phyloP scores from a whole-genome alignment of 1,140 invertebrate species.

The Drosophila equinoxialis region DNA sequence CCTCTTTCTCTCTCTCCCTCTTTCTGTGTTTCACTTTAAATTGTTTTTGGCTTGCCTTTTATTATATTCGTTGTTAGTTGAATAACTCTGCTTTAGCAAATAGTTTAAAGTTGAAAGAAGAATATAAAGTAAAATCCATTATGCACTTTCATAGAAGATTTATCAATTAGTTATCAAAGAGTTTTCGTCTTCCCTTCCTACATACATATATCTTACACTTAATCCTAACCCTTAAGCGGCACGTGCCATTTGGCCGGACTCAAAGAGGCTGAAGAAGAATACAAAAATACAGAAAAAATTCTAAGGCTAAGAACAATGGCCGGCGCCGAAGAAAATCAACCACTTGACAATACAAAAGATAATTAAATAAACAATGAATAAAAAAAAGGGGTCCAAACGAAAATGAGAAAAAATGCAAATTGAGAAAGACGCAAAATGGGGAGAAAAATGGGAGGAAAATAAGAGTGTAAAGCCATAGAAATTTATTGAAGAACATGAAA shows the following conservation, averaged over 20 bases:
- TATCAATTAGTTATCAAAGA: constrained; percentile 72
- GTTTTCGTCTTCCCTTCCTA: constrained; percentile 10
- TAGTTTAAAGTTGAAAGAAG: constrained; percentile 51
- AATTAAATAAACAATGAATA: constrained; percentile 79
- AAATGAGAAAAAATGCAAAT: constrained; percentile 70
- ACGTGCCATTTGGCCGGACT: constrained; percentile 44
- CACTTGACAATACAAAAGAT: constrained; percentile 79
- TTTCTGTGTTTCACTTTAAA: constrained; percentile 58
- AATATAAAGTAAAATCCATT: constrained; percentile 6
- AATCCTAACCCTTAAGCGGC: constrained; percentile 53
- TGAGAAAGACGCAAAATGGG: constrained; percentile 46
- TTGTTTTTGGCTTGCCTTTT: constrained; percentile 52
- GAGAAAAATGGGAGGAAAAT: constrained; percentile 27
- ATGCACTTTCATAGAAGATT: constrained; percentile 50
- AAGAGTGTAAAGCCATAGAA: constrained; percentile 67
- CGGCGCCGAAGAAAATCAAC: constrained; percentile 49
- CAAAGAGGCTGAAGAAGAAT: constrained; percentile 24
- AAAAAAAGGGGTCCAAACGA: constrained; percentile 58
- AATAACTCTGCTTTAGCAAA: constrained; percentile 33
- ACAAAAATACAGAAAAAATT: constrained; percentile 38
- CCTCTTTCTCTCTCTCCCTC: constrained; percentile 55
- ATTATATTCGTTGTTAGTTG: constrained; percentile 46
- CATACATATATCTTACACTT: background rate
- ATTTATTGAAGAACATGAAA: constrained; percentile 70
- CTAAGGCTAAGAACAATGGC: constrained; percentile 29